Conservation (phyloP, 2,113 vertebrate genomes). For the Bambusicola thoracicus region DNA sequence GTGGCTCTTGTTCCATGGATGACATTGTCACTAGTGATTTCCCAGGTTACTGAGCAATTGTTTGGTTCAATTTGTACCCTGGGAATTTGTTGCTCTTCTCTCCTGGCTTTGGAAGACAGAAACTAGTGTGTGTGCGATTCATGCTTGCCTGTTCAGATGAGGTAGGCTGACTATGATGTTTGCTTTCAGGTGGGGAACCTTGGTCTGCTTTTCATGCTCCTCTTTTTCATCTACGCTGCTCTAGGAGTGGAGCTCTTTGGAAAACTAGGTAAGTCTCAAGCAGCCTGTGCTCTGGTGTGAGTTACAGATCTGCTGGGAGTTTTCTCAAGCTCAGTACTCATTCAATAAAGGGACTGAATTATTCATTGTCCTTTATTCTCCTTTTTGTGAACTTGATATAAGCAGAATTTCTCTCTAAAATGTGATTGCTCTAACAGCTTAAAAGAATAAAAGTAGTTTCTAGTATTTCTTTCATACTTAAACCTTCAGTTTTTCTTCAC, state of each 20-base stretch:
- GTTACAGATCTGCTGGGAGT: background rate
- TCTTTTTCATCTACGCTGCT: constrained; percentile 99
- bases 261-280: constrained; percentile 89
- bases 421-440: background rate
- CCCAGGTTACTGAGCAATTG: background rate
- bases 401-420: background rate
- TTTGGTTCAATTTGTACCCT: background rate
- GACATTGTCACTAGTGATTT: background rate
- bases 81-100: background rate
- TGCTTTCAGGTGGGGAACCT: constrained; percentile 94
- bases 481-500: background rate
- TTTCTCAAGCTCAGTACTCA: background rate
- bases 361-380: constrained; percentile 8
- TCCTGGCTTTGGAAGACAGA: background rate
- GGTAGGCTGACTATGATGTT: background rate
- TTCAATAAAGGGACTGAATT: background rate
- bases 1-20: background rate
- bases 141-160: background rate
- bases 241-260: constrained; percentile 98
- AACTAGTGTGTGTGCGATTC: background rate
- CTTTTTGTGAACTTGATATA: background rate
- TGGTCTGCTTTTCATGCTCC: constrained; percentile 97
- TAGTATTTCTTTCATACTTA: background rate
- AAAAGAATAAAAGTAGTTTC: background rate
- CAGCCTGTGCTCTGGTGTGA: background rate